Conservation (phyloP, 2,888 invertebrate species). For the Notocelia uddmanniana region DNA sequence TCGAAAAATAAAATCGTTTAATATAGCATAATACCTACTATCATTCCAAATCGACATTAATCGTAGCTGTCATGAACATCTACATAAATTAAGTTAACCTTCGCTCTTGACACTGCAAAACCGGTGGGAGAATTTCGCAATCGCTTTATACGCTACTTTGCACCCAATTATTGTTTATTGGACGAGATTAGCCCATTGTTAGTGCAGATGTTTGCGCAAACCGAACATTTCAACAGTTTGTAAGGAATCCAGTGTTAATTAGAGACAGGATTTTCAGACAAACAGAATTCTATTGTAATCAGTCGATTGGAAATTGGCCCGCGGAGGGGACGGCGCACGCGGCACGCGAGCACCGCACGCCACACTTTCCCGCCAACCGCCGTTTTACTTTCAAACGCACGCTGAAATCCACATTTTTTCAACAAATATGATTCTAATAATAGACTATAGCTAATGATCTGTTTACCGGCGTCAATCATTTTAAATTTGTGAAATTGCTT, state of each 20-base stretch:
- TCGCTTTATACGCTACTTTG: constrained; percentile 51
- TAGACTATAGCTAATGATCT: constrained; percentile 50
- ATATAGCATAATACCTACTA: neutral
- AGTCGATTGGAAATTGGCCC: constrained; percentile 74
- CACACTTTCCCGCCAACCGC: constrained; percentile 76
- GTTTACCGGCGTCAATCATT: constrained; percentile 45
- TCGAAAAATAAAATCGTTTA: neutral
- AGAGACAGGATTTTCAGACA: constrained; percentile 34
- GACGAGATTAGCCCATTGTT: constrained; percentile 53
- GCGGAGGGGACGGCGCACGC: constrained; percentile 62
- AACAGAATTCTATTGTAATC: constrained; percentile 61
- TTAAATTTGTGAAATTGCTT: constrained; percentile 51
- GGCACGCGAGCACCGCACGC: constrained; percentile 62
- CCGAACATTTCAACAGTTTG: constrained; percentile 21
- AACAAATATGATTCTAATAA: constrained; percentile 50
- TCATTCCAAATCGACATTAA: neutral
- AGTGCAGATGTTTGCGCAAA: constrained; percentile 39
- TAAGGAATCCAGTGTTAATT: constrained; percentile 25
- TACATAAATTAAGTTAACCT: constrained; percentile 48
- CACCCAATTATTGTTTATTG: constrained; percentile 57
- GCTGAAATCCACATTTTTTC: constrained; percentile 67
- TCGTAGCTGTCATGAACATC: constrained; percentile 17
- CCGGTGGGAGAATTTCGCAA: constrained; percentile 57
- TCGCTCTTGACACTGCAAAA: constrained; percentile 49
- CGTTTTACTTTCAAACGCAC: constrained; percentile 85